Conservation (phyloP, 1,140 invertebrate genomes). For the Phenacoccus solenopsis region DNA sequence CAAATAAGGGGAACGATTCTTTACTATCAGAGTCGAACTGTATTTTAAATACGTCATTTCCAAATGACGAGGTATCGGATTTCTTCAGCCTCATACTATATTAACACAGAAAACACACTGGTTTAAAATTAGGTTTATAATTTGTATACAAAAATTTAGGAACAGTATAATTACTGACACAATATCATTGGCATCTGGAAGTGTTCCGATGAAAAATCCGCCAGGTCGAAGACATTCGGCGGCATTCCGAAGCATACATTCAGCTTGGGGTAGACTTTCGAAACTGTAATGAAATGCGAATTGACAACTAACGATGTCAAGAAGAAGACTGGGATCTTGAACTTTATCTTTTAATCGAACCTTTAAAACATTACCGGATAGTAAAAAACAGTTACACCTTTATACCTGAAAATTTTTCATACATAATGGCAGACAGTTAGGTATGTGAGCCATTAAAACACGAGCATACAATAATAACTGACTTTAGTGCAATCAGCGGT, state of each 20-base stretch:
- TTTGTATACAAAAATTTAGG: not conserved
- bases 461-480: slow-evolving; percentile 11
- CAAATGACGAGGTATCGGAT: slow-evolving; percentile 51
- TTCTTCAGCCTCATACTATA: slow-evolving; percentile 45
- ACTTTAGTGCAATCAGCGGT: slow-evolving; percentile 81
- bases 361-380: slow-evolving; percentile 16
- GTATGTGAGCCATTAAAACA: not conserved
- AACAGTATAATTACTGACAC: slow-evolving; percentile 43
- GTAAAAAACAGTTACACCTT: not conserved
- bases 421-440: not conserved
- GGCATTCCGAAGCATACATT: slow-evolving; percentile 85
- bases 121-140: slow-evolving; percentile 15
- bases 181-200: slow-evolving; percentile 85
- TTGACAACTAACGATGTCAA: slow-evolving; percentile 92
- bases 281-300: slow-evolving; percentile 97
- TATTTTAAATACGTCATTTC: slow-evolving; percentile 76
- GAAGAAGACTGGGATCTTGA: slow-evolving; percentile 35
- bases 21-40: slow-evolving; percentile 59
- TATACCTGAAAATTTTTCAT: not conserved
- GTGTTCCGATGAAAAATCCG: slow-evolving; percentile 93
- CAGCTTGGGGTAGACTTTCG: slow-evolving; percentile 79
- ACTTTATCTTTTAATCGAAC: slow-evolving; percentile 33
- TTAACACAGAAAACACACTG: slow-evolving; percentile 23
- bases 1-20: slow-evolving; percentile 72
- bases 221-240: slow-evolving; percentile 74